These are phyloP conservation scores for Stomatorhinus ivindoensis DNA, from an alignment of 2,113 vertebrate genomes.

Conservation along the genomic window DNA sequence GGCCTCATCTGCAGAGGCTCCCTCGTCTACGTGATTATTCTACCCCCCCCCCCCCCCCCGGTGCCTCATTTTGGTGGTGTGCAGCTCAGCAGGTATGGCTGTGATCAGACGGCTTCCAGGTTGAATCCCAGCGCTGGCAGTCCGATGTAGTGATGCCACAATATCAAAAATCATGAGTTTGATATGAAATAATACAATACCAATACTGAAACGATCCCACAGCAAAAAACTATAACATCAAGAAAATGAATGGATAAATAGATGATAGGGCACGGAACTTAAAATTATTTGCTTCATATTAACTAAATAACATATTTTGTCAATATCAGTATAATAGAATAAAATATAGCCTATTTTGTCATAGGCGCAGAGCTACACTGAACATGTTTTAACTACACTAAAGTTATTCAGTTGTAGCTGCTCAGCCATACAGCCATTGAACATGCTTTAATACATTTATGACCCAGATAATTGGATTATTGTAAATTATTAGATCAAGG, in stretches of 20 bases:
- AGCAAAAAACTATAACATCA: not conserved
- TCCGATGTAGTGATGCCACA: not conserved
- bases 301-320: not conserved
- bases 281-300: not conserved
- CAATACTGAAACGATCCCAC: not conserved
- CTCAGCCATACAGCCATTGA: not conserved
- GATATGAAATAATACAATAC: not conserved
- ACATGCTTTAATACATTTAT: not conserved
- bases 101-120: not conserved
- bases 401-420: no score
- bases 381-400: not conserved
- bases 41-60: not conserved
- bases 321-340: not conserved
- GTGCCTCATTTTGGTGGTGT: not conserved
- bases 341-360: not conserved
- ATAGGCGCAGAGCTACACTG: not conserved
- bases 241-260: not conserved
- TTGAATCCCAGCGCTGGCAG: not conserved
- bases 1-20: no score
- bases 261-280: not conserved
- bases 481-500: not conserved
- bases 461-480: not conserved
- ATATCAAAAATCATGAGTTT: not conserved
- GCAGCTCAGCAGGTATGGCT: not conserved
- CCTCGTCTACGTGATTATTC: no score